Conservation (phyloP, 2,113 vertebrate genomes). For the Brienomyrus brachyistius region DNA sequence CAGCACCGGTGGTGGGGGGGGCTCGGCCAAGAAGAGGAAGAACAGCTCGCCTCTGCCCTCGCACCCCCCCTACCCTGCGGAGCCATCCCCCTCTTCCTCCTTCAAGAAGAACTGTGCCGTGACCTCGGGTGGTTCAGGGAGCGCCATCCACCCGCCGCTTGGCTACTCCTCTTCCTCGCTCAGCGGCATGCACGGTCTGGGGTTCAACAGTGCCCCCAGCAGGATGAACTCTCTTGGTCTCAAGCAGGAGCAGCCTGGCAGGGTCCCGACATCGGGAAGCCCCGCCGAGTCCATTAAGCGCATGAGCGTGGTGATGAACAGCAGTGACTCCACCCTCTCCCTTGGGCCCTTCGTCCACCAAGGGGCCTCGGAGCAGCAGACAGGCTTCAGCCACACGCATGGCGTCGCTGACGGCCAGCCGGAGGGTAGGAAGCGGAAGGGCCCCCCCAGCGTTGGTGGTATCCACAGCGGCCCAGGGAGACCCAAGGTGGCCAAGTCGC, state of each 20-base stretch:
- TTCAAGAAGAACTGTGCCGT: constrained; percentile 88
- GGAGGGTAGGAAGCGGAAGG: constrained; percentile 89
- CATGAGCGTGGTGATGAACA: constrained; percentile 98
- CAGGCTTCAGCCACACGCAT: constrained; percentile 70
- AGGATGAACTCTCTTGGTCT: constrained; percentile 75
- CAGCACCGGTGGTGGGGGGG: constrained; percentile 64
- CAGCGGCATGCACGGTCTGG: constrained; percentile 64
- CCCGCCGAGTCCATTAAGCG: constrained; percentile 91
- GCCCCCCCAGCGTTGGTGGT: constrained; percentile 70
- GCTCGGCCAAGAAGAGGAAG: constrained; percentile 93
- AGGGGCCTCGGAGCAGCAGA: constrained; percentile 72
- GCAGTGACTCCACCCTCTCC: constrained; percentile 89
- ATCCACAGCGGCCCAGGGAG: constrained; percentile 55
- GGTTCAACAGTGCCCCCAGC: constrained; percentile 78
- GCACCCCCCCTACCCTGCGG: constrained; percentile 68
- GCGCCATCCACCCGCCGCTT: constrained; percentile 69
- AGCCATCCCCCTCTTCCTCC: constrained; percentile 63
- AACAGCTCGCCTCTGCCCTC: constrained; percentile 74
- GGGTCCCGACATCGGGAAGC: constrained; percentile 76
- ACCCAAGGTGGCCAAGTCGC: constrained; percentile 86
- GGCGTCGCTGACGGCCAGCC: constrained; percentile 71
- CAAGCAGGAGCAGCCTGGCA: constrained; percentile 77
- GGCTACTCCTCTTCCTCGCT: constrained; percentile 62
- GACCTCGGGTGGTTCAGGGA: constrained; percentile 77
- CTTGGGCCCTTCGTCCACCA: constrained; percentile 92